Evolutionary conservation across 2,888 invertebrate genomes (phyloP).

Genomic region (Gasteruption jaculator): DNA sequence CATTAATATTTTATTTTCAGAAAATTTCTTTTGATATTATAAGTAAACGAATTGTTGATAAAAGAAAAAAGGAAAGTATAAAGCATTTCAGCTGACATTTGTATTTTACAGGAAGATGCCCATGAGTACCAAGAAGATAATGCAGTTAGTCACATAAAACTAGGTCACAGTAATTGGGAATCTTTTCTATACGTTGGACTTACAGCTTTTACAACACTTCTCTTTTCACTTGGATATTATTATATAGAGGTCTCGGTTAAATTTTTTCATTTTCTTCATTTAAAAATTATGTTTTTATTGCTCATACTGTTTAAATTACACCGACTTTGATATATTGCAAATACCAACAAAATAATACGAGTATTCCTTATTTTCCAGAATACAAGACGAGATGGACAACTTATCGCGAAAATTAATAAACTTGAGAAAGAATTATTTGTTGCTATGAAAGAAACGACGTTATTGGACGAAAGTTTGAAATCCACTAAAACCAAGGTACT

Average conservation of each 20-base stretch:
- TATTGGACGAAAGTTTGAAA: conserved; percentile 54
- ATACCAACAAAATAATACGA: too few relatives aligned
- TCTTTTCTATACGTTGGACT: conserved; percentile 59
- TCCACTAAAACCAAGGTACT: conserved; percentile 44
- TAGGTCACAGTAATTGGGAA: conserved; percentile 39
- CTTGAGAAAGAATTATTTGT: conserved; percentile 62
- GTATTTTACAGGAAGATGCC: conserved; percentile 22
- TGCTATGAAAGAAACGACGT: conserved; percentile 56
- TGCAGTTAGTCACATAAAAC: conserved; percentile 23
- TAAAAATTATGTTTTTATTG: background rate
- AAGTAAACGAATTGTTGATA: too few relatives aligned
- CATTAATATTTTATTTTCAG: too few relatives aligned
- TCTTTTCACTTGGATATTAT: conserved; percentile 74
- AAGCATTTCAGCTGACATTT: conserved; percentile 6
- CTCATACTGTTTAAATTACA: background rate
- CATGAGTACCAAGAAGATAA: conserved; percentile 25
- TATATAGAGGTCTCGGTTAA: conserved; percentile 59
- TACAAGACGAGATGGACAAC: conserved; percentile 64
- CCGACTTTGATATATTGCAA: background rate
- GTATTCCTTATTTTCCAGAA: conserved; percentile 50
- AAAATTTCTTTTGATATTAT: too few relatives aligned
- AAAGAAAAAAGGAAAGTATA: too few relatives aligned
- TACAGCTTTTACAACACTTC: conserved; percentile 67
- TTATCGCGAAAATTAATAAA: conserved; percentile 66
- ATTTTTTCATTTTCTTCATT: conserved; percentile 4